Evolutionary conservation across 1,140 invertebrate species (phyloP).

Genomic region (Idris sp.): DNA sequence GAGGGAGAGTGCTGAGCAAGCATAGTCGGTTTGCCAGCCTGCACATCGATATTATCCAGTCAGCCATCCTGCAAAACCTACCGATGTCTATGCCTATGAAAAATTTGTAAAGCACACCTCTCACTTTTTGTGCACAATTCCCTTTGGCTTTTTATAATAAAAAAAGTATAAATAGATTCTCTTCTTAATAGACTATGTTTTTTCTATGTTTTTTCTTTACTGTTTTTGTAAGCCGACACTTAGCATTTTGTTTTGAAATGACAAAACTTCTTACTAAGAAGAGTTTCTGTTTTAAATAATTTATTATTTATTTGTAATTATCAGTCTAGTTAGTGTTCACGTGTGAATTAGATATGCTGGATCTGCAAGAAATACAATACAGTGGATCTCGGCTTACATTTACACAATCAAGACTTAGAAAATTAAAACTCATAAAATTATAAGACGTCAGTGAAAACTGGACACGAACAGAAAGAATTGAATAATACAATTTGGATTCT

Average conservation of each 20-base stretch:
- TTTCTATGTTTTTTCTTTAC: neutral
- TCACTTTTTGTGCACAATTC: conserved; percentile 12
- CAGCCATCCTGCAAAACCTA: conserved; percentile 74
- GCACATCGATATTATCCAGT: conserved; percentile 78
- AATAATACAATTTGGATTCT: too few relatives aligned
- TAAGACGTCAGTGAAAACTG: conserved; percentile 19
- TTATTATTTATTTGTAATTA: conserved; percentile 53
- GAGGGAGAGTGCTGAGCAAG: conserved; percentile 78
- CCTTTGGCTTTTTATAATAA: too few relatives aligned
- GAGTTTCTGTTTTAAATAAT: conserved; percentile 25
- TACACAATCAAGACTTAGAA: conserved; percentile 56
- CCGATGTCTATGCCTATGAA: conserved; percentile 66
- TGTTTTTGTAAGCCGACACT: conserved; percentile 10
- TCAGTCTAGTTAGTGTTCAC: conserved; percentile 43
- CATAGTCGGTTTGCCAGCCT: conserved; percentile 75
- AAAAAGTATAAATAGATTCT: too few relatives aligned
- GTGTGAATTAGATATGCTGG: conserved; percentile 57
- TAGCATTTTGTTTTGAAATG: conserved; percentile 13
- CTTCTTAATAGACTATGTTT: neutral
- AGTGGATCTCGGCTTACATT: conserved; percentile 56
- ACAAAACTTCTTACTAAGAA: conserved; percentile 24
- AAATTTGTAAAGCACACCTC: conserved; percentile 45
- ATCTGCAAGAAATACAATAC: conserved; percentile 56
- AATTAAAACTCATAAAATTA: conserved; percentile 51
- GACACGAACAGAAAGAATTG: conserved; percentile 10